Base-by-base conservation (phyloP, 30 jellyfish, hydroid and myxozoan genomes). In the Nemopilema nomurai region DNA sequence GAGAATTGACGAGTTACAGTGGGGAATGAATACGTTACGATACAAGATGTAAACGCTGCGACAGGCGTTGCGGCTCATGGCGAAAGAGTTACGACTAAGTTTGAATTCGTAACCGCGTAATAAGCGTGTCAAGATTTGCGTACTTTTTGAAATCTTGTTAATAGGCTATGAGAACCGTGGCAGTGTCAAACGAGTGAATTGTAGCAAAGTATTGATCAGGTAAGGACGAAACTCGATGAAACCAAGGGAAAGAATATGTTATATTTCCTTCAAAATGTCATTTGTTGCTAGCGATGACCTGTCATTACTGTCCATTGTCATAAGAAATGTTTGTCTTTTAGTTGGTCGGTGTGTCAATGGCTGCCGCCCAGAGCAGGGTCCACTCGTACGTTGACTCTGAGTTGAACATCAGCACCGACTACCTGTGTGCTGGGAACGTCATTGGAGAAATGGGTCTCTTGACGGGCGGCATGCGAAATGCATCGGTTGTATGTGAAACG, bases 391-490 rank as follows among this genome's bases (percentile, higher is more conserved):
- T 81, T 20, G 88, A 86, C 66, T 69, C 96, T 4, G 90, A 81
- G 6, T 66, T 92, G 83, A 89, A 92, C 84, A 92, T 92, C 16
- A 88, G 96, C 22, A 92, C 98, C 24, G 97, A 92, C 72, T 92
- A 87, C 50, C 77, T 92, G 24, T 92, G 84, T 31, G 90, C 98
- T 76, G 98, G 98, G 0, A 87, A 82, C 77, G 97, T 87, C 76
- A 82, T 92, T 78, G 98, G 98, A 6, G 98, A 92, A 65, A 92
- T 92, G 98, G 97, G 98, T 23, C 73, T 92, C 19, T 69, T 92
- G 72, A 92, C 97, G 8, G 91, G 82, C 23, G 74, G 94, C 9
- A 83, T 77, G 25, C 91, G 98, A 18, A 87, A 87, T 57, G 98
- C 98, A 7, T 92, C 98, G 0, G 97, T 92, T 52, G 77, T 79